phyloP scores from a whole-genome alignment of 2,113 vertebrate genomes.

The Scalopus aquaticus region DNA sequence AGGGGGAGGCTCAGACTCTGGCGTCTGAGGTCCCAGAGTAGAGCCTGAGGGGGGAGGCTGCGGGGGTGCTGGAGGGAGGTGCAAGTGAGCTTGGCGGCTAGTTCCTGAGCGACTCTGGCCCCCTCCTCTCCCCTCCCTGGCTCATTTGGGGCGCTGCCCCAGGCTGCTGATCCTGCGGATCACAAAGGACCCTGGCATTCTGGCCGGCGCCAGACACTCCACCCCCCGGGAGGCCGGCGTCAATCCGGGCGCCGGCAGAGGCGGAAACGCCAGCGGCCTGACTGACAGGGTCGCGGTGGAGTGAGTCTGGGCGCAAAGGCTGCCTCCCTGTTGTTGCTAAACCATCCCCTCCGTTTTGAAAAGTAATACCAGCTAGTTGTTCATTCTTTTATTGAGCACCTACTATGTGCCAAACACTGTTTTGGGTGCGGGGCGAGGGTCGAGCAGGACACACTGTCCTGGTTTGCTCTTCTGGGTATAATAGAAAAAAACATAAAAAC shows the following conservation, averaged over 20 bases:
- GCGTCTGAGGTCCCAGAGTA: not conserved
- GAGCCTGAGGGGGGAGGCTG: not conserved
- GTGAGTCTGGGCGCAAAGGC: not conserved
- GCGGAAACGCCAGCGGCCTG: not conserved
- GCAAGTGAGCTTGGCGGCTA: not conserved
- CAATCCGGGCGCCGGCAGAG: not conserved
- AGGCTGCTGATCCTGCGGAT: not conserved
- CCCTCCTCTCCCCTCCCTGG: not conserved
- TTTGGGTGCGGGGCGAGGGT: not conserved
- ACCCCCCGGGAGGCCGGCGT: not conserved
- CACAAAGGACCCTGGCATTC: not conserved
- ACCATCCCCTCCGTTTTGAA: not conserved
- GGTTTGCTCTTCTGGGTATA: not conserved
- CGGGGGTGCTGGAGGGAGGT: fast-evolving
- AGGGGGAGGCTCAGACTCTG: not conserved
- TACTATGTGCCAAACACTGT: not conserved
- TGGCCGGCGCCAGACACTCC: not conserved
- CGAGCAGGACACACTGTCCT: not conserved
- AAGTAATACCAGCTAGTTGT: not conserved
- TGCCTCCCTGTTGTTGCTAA: not conserved
- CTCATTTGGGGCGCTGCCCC: not conserved
- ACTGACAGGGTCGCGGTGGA: not conserved
- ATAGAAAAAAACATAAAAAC: not conserved
- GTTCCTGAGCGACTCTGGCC: not conserved
- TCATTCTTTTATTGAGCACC: not conserved